Percentiles rank a stretch among this genome's conserved stretches.
phyloP scores from a whole-genome alignment of 1,140 invertebrate genomes.

The Andrena cerasifolii region DNA sequence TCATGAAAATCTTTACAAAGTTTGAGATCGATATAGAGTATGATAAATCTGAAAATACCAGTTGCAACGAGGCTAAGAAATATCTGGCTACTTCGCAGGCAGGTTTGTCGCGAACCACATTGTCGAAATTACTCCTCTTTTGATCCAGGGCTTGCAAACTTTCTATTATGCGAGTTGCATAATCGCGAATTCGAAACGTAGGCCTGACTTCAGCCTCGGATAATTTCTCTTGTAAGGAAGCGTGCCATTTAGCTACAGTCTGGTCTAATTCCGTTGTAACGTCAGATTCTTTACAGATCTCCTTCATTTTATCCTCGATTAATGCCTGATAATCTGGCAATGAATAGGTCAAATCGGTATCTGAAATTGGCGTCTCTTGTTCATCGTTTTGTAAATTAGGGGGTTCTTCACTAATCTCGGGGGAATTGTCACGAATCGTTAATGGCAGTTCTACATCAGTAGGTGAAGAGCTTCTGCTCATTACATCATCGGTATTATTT shows the following conservation, averaged over 20 bases:
- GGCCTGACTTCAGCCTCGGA: conserved; percentile 66
- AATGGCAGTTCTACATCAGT: neutral
- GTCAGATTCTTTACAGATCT: conserved; percentile 65
- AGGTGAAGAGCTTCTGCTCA: conserved; percentile 12
- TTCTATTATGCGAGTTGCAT: conserved; percentile 66
- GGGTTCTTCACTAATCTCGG: neutral
- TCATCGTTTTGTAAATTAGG: conserved; percentile 5
- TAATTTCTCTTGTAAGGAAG: conserved; percentile 71
- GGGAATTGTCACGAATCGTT: neutral
- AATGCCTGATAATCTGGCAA: conserved; percentile 61
- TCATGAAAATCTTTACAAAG: neutral
- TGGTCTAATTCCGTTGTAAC: conserved; percentile 66
- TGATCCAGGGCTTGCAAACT: conserved; percentile 54
- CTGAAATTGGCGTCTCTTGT: conserved; percentile 8
- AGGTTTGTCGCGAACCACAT: conserved; percentile 62
- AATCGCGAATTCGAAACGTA: conserved; percentile 72
- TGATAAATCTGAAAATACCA: conserved; percentile 64
- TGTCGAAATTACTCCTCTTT: conserved; percentile 64
- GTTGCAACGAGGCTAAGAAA: conserved; percentile 74
- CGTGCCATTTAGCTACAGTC: conserved; percentile 73
- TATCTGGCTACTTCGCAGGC: conserved; percentile 73
- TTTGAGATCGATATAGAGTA: neutral
- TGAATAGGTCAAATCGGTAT: conserved; percentile 22
- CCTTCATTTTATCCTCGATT: conserved; percentile 63
- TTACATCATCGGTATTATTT: neutral